A percentile compares a stretch with the other conserved stretches of the same genome.
Evolutionary conservation across 2,797 vertebrate species (phyloP).

Genomic region (Anomalospiza imberbis): DNA sequence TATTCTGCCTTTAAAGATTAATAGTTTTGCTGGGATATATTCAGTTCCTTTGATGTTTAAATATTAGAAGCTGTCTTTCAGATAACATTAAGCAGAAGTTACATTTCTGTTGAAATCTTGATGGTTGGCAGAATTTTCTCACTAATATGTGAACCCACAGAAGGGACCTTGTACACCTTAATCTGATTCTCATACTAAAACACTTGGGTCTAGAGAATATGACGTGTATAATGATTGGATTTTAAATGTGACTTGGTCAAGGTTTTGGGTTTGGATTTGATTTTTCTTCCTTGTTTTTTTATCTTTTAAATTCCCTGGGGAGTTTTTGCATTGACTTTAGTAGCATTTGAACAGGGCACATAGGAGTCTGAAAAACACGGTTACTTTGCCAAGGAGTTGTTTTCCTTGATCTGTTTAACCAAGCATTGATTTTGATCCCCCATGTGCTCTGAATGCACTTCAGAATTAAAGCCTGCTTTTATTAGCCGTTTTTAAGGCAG

Average conservation of each 20-base stretch:
- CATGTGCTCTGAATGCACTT: neutral
- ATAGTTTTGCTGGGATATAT: neutral
- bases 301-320: neutral
- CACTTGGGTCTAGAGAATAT: neutral
- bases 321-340: neutral
- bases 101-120: neutral
- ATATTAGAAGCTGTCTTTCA: neutral
- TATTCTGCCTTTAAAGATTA: slow-evolving; percentile 17
- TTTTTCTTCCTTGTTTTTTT: neutral
- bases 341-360: neutral
- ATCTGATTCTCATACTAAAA: neutral
- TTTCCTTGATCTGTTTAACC: slow-evolving; percentile 10
- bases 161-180: neutral
- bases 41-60: slow-evolving; percentile 41
- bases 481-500: neutral
- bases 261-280: neutral
- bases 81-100: neutral
- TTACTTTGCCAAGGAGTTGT: neutral
- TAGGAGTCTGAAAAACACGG: neutral
- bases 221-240: neutral
- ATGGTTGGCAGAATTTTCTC: neutral
- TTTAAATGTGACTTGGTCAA: neutral
- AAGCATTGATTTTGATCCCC: slow-evolving; percentile 26
- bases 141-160: neutral
- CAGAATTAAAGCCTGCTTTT: slow-evolving; percentile 7